These are phyloP conservation scores for Turritopsis dohrnii DNA, from an alignment of 30 jellyfish, hydroid and myxozoan species.

Conservation along the genomic window DNA sequence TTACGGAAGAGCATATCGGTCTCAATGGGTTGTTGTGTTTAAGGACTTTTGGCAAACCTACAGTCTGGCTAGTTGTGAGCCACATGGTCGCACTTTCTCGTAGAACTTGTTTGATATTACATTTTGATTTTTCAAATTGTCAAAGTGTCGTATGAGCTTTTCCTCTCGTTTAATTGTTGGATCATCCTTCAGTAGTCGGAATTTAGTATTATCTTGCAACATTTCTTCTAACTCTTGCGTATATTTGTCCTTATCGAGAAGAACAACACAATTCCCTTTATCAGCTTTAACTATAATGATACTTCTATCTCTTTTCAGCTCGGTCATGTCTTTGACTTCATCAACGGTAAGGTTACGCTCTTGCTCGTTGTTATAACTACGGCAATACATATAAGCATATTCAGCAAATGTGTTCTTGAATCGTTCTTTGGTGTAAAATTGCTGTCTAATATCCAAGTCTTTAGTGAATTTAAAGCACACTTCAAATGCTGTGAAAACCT, in stretches of 20 bases:
- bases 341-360: conserved; percentile 8
- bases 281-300: not conserved
- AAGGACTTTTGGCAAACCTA: conserved; percentile 3
- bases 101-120: not conserved
- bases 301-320: not conserved
- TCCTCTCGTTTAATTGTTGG: conserved; percentile 5
- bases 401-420: conserved; percentile 5
- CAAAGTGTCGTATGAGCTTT: not conserved
- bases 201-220: not conserved
- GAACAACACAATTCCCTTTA: conserved; percentile 7
- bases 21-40: not conserved
- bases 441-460: not conserved
- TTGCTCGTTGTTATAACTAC: conserved; percentile 7
- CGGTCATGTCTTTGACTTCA: not conserved
- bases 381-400: not conserved
- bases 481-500: conserved; percentile 3
- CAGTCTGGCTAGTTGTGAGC: conserved; percentile 6
- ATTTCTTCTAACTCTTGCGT: not conserved
- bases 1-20: conserved; percentile 3
- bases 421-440: not conserved
- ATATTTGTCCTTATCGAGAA: not conserved
- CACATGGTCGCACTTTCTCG: too few relatives aligned
- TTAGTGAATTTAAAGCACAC: conserved; percentile 2
- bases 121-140: not conserved
- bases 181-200: not conserved